Evolutionary conservation across 1,140 invertebrate genomes (phyloP).

Genomic region (Cydia pomonella): DNA sequence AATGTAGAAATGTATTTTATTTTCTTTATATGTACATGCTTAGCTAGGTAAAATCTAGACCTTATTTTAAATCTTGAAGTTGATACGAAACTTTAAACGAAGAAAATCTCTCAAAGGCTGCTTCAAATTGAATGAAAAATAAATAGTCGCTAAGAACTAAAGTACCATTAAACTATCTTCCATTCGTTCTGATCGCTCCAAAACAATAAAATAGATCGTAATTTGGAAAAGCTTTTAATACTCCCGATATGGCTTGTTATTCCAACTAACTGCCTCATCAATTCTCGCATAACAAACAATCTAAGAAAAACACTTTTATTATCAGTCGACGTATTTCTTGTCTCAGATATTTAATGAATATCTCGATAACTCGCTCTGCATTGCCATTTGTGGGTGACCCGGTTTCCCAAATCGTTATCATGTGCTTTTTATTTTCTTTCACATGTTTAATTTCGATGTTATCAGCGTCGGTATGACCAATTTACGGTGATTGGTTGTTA

Average conservation of each 20-base stretch:
- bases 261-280: not conserved
- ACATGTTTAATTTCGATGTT: slow-evolving; percentile 3
- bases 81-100: not conserved
- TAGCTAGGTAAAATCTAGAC: not conserved
- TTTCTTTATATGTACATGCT: too few relatives aligned
- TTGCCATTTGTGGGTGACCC: slow-evolving; percentile 24
- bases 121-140: not conserved
- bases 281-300: slow-evolving; percentile 14
- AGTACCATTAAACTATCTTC: not conserved
- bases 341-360: slow-evolving; percentile 22
- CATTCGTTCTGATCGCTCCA: not conserved
- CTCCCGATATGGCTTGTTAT: not conserved
- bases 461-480: slow-evolving; percentile 5
- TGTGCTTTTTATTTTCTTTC: slow-evolving; percentile 10
- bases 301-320: slow-evolving; percentile 23
- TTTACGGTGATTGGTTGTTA: not conserved
- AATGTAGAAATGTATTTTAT: too few relatives aligned
- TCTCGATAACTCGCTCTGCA: slow-evolving; percentile 11
- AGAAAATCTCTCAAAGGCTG: not conserved
- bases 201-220: not conserved
- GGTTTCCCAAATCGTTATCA: slow-evolving; percentile 12
- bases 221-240: not conserved
- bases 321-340: slow-evolving; percentile 5
- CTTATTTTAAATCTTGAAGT: not conserved
- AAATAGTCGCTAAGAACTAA: not conserved